Conservation (phyloP, 2,888 invertebrate genomes). For the Eretmocerus hayati region DNA sequence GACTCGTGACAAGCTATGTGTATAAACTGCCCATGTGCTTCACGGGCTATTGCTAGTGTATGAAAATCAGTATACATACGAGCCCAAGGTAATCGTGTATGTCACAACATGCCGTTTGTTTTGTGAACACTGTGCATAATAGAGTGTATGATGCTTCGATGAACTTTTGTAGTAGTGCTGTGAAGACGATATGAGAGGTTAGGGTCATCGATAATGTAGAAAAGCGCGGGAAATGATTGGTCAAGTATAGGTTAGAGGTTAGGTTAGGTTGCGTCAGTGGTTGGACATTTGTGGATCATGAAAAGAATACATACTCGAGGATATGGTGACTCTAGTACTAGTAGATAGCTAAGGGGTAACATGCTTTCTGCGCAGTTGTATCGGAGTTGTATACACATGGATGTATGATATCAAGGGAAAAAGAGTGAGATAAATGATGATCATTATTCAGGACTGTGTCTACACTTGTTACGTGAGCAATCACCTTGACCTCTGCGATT, state of each 20-base stretch:
- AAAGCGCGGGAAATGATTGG: slow-evolving; percentile 15
- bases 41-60: too few species aligned
- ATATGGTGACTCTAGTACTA: too few species aligned
- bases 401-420: too few species aligned
- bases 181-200: background rate
- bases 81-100: slow-evolving; percentile 44
- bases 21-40: slow-evolving; percentile 23
- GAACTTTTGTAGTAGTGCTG: background rate
- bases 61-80: slow-evolving; percentile 26
- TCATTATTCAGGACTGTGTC: slow-evolving; percentile 4
- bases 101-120: slow-evolving; percentile 33
- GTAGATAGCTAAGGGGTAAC: too few species aligned
- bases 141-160: background rate
- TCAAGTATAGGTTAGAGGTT: too few species aligned
- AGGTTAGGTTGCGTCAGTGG: slow-evolving; percentile 1
- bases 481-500: slow-evolving; percentile 8
- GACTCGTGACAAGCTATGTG: slow-evolving; percentile 10
- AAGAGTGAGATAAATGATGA: too few species aligned
- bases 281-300: slow-evolving; percentile 1
- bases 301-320: background rate
- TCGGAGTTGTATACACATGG: too few species aligned
- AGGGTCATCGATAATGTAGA: slow-evolving; percentile 13
- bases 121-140: background rate
- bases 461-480: too few species aligned
- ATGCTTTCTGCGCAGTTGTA: too few species aligned